Base-by-base conservation (phyloP, 2,797 vertebrate species). In the Atherinosoma microstoma region DNA sequence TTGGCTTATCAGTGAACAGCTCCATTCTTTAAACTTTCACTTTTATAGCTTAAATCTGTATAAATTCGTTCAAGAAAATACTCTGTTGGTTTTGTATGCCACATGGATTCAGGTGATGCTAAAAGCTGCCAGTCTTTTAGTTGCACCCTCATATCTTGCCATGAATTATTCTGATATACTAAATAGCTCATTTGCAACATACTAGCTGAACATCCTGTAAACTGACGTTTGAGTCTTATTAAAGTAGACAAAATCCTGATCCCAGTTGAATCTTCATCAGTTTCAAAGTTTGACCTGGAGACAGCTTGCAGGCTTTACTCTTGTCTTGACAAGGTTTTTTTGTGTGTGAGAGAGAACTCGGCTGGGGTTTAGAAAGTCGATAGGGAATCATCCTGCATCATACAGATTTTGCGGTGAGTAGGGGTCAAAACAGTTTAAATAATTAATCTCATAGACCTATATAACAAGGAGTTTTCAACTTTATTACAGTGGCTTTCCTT, bases 371-470 rank as follows among this genome's bases (percentile, higher is more conserved):
- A 49, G 66, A 59, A 69, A 70, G 54, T 40, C 1, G 53, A 61
- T 15, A 13, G 40, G 13, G 24, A 70, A 67, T 88, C 20, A 56
- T 64, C 67, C 62, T 42, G 71, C 68, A 7, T 87, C 74, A 70
- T 60, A 54, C 66, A 53, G 36, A 60, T 79, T 84, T 80, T n/a
- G 40, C 58, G 42, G 38, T 13, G 9, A 32, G 24, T 30, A 49
- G 47, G 27, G 82, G 82, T 86, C 89, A 85, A 69, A 63, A 18
- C 47, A 54, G 24, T 67, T 65, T 91, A 16, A 90, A 90, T 90
- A 84, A 89, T 87, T 83, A 73, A 90, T 73, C 54, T 60, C 42
- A 58, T 32, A 78, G 58, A 82, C 75, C 65, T 32, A 12, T 56
- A 36, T 75, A 80, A 85, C 79, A 79, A 87, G 75, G 83, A 85